Percentiles rank a stretch among this genome's conserved stretches.
Conservation (phyloP, 2,113 vertebrate species). For the Hippoglossus stenolepis region DNA sequence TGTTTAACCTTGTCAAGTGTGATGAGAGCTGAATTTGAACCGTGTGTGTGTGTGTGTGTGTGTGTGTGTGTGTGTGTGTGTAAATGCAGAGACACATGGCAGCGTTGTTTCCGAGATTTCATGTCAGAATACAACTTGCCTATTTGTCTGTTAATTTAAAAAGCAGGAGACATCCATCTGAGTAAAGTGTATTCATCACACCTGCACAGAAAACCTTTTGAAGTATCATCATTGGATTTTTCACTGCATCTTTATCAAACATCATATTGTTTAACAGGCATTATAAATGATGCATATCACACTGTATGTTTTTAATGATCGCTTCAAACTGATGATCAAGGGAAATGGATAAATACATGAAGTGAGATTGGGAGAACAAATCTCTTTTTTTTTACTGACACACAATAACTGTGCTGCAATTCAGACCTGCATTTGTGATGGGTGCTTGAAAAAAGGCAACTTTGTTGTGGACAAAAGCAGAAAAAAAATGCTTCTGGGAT, state of each 20-base stretch:
- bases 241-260: conserved; percentile 23
- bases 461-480: conserved; percentile 53
- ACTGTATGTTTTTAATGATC: conserved; percentile 29
- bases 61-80: background rate
- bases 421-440: conserved; percentile 35
- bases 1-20: conserved; percentile 49
- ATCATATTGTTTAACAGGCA: conserved; percentile 32
- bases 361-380: conserved; percentile 8
- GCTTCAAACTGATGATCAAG: conserved; percentile 42
- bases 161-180: conserved; percentile 35
- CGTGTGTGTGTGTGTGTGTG: background rate
- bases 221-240: conserved; percentile 34
- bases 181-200: conserved; percentile 36
- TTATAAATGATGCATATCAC: conserved; percentile 36
- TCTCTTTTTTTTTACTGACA: conserved; percentile 20
- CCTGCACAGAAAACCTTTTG: conserved; percentile 45
- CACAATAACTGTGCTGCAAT: conserved; percentile 12
- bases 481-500: conserved; percentile 63
- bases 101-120: conserved; percentile 36
- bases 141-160: conserved; percentile 50
- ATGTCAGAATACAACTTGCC: conserved; percentile 41
- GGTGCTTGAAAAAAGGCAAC: conserved; percentile 50
- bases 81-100: conserved; percentile 16
- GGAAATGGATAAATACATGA: conserved; percentile 24
- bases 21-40: conserved; percentile 44